Evolutionary conservation across 2,888 invertebrate species (phyloP), one percentile per base, ranked within the genome.

Genomic region (Ganaspis brasiliensis): DNA sequence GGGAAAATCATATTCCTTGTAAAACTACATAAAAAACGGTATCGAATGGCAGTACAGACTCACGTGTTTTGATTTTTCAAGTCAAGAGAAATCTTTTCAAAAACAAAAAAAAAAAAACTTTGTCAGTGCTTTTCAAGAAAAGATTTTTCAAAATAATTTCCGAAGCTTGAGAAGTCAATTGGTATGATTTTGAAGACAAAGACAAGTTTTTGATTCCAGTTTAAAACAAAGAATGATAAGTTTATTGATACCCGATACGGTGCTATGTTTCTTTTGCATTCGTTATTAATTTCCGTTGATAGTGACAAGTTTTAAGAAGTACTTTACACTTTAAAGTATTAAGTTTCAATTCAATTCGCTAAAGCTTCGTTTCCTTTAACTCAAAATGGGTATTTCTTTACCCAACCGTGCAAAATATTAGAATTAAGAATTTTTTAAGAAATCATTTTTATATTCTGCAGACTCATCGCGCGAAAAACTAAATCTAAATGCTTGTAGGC

Each of bases 211-310:
- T 52, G 49, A 76, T 67, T 70, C 56, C 35, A 56, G 72, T 72
- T 76, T 59, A 57, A 55, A 24, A 14, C 52, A 73, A 74, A 55
- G 70, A 72, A 49, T 59, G 72, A 75, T 14, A 45, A 24, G 40
- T 76, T 76, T 79, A 82, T 82, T 81, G 83, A 86, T 84, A 84
- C 76, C 79, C 84, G 77, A 85, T 71, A 84, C 84, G 88, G 88
- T 89, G 88, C 88, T 88, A 86, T 74, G 78, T 72, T 78, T 72
- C 77, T 76, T 77, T 75, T 52, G 63, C 70, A 52, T 79, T 24
- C 24, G 55, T 81, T 79, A 77, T 72, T 78, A 35, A 57, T 75
- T 77, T 79, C 77, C 74, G 78, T 79, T 81, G 72, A 71, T 56
- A 57, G 59, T 73, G 61, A 73, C 19, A 78, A 61, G 73, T 79